These are phyloP conservation scores for Poecilia picta DNA, from an alignment of 2,797 vertebrate genomes.

Conservation along the genomic window DNA sequence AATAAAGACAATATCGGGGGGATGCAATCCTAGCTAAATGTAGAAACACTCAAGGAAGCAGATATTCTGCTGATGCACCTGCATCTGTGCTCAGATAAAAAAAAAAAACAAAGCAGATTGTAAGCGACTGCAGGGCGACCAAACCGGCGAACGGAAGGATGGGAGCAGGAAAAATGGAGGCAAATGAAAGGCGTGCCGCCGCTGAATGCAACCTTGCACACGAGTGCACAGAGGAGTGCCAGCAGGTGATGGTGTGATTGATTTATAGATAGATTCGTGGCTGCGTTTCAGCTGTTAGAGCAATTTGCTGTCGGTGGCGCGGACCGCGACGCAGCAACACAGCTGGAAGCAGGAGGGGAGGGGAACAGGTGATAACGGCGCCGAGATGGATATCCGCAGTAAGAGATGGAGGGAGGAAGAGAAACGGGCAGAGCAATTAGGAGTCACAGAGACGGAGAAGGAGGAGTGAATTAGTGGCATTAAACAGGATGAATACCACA, in stretches of 20 bases:
- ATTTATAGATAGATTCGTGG: conserved; percentile 66
- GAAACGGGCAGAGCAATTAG: conserved; percentile 68
- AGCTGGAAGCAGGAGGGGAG: conserved; percentile 61
- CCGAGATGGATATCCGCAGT: conserved; percentile 65
- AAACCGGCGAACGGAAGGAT: conserved; percentile 38
- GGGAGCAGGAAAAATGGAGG: conserved; percentile 31
- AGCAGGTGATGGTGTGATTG: conserved; percentile 63
- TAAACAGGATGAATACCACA: conserved; percentile 40
- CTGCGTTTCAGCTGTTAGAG: conserved; percentile 59
- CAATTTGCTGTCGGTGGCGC: conserved; percentile 33
- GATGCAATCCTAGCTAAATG: conserved; percentile 52
- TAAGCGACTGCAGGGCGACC: conserved; percentile 26
- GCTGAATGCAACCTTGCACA: conserved; percentile 28
- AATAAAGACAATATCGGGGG: conserved; percentile 53
- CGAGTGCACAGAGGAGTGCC: conserved; percentile 31
- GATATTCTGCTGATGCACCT: conserved; percentile 29
- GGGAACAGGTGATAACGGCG: conserved; percentile 65
- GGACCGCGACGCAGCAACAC: conserved; percentile 61
- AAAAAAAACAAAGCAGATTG: conserved; percentile 37
- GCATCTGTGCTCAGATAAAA: conserved; percentile 21
- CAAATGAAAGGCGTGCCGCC: conserved; percentile 51
- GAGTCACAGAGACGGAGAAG: conserved; percentile 53
- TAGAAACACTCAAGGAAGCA: conserved; percentile 31
- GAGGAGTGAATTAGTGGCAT: conserved; percentile 41
- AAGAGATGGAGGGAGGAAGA: conserved; percentile 58